Percentiles rank a stretch among this genome's conserved stretches.
phyloP scores from a whole-genome alignment of 2,888 invertebrate genomes.

The Melinopterus prodromus region DNA sequence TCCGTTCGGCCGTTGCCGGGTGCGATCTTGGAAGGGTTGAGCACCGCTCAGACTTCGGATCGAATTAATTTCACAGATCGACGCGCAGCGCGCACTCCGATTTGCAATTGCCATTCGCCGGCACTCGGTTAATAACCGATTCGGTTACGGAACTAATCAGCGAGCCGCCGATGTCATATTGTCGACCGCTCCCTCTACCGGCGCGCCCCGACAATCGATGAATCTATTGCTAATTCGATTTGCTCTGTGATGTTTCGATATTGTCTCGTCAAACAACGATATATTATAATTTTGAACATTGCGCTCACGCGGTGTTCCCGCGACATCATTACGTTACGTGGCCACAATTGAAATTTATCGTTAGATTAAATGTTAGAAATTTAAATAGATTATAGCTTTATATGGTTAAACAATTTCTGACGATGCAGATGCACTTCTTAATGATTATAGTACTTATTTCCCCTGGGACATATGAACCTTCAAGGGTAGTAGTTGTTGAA shows the following conservation, averaged over 20 bases:
- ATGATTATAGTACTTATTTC: too few relatives aligned
- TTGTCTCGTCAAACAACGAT: background rate
- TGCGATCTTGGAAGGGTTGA: conserved; percentile 18
- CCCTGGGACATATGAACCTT: too few relatives aligned
- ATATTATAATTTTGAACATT: background rate
- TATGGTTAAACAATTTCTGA: too few relatives aligned
- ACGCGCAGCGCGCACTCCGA: conserved; percentile 17
- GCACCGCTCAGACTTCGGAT: conserved; percentile 15
- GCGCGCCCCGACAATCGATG: background rate
- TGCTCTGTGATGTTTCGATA: background rate
- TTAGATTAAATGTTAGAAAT: too few relatives aligned
- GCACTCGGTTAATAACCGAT: conserved; percentile 16
- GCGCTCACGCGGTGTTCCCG: too few relatives aligned
- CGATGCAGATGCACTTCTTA: too few relatives aligned
- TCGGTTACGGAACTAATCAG: conserved; percentile 4
- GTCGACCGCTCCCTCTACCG: background rate
- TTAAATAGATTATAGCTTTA: too few relatives aligned
- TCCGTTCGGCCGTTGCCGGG: background rate
- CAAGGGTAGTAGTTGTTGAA: too few relatives aligned
- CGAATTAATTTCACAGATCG: conserved; percentile 21
- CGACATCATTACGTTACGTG: too few relatives aligned
- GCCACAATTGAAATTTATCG: too few relatives aligned
- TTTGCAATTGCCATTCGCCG: conserved; percentile 21
- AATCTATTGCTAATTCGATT: background rate
- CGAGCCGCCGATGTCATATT: background rate